Base-by-base conservation (phyloP, 2,888 invertebrate genomes). In the Callosobruchus maculatus region DNA sequence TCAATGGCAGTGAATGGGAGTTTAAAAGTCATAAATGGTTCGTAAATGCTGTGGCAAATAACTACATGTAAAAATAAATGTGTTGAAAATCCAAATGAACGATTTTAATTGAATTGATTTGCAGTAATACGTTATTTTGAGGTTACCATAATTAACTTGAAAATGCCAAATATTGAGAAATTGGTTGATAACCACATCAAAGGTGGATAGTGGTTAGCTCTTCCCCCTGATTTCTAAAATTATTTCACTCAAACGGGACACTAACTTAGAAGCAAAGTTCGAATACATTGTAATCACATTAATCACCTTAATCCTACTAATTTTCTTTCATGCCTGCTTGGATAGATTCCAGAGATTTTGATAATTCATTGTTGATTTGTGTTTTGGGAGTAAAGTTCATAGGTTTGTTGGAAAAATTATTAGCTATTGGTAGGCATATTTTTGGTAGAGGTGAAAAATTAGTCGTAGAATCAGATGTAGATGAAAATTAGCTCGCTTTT, bases 291-390 rank as follows among this genome's bases (percentile, higher is more conserved):
- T 18, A 13, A 13, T 49, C 49, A 49, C 13, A 7, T 49, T 7
- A 26, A 26, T 26, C 7, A 49, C 49, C 49, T 49, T 49, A 49
- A 49, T 49, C 22, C 68, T 68, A 21, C 22, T 71, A 21, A 80
- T 82, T 84, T 81, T 82, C 80, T 85, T 85, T 85, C 86, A 86
- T 85, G 85, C 86, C 82, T 81, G 79, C 79, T 82, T 80, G 22
- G 66, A 22, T 74, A 87, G 87, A 85, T 87, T 81, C 87, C 87
- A 75, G 86, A 87, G 83, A 87, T 87, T 80, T 84, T 87, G 82
- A 86, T 87, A 82, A 87, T 87, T 80, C 86, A 87, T 82, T 87
- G 87, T 85, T 87, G 84, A 86, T 83, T 79, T 77, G 74, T 76
- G 49, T 49, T 49, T 49, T 49, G 49, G 49, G 49, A 49, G 49